A percentile compares a stretch with the other conserved stretches of the same genome.
These are phyloP conservation scores for Drosophila sproati DNA, from an alignment of 1,140 invertebrate species.

Conservation along the genomic window DNA sequence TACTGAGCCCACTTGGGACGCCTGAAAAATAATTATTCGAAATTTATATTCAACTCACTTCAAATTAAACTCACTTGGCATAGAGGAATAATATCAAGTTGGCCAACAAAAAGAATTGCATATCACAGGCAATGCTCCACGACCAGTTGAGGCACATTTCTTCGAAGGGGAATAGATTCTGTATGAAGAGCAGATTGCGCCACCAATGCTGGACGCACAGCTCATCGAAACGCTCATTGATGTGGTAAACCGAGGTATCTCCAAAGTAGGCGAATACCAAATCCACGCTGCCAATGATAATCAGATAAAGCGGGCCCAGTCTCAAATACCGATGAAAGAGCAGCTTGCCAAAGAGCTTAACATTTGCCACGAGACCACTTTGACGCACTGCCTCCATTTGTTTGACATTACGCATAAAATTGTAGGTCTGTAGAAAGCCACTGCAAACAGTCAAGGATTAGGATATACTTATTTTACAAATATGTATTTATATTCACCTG, in stretches of 20 bases:
- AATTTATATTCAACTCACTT: not conserved
- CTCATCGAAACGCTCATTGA: slow-evolving; percentile 85
- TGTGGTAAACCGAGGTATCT: slow-evolving; percentile 85
- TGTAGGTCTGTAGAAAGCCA: slow-evolving; percentile 81
- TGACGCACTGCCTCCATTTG: slow-evolving; percentile 68
- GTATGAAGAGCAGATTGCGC: slow-evolving; percentile 88
- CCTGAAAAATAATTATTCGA: slow-evolving; percentile 25
- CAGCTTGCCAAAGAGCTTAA: slow-evolving; percentile 71
- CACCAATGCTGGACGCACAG: slow-evolving; percentile 87
- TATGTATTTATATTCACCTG: slow-evolving; percentile 57
- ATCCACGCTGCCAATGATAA: slow-evolving; percentile 85
- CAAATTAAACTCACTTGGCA: slow-evolving; percentile 82
- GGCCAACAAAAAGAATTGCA: slow-evolving; percentile 90
- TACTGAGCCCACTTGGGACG: slow-evolving; percentile 55
- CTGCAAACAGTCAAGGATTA: slow-evolving; percentile 38
- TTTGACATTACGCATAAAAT: slow-evolving; percentile 75
- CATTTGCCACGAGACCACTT: slow-evolving; percentile 62
- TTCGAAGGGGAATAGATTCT: slow-evolving; percentile 86
- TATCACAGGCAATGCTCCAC: slow-evolving; percentile 93
- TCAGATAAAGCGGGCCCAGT: slow-evolving; percentile 86
- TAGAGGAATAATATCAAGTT: slow-evolving; percentile 86
- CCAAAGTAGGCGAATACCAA: slow-evolving; percentile 85
- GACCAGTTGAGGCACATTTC: slow-evolving; percentile 91
- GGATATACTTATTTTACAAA: not conserved
- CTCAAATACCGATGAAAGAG: slow-evolving; percentile 80